Evolutionary conservation across 2,797 vertebrate species (phyloP).

Genomic region (Sebastes minor): DNA sequence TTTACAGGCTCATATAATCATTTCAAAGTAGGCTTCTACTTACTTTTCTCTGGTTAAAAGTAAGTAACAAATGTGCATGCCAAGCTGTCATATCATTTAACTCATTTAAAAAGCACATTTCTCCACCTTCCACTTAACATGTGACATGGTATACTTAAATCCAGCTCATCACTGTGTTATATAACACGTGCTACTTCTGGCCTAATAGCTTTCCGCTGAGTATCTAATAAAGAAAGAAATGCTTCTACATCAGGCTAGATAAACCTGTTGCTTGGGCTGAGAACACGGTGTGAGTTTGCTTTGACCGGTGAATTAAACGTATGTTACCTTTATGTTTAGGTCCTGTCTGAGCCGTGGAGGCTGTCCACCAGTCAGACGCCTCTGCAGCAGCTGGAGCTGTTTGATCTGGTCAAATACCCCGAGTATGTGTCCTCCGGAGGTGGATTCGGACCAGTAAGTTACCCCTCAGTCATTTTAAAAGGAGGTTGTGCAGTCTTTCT

Average conservation of each 20-base stretch:
- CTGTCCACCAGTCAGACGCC: conserved; percentile 98
- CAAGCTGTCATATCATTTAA: neutral
- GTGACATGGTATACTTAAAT: neutral
- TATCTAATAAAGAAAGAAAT: neutral
- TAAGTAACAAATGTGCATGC: neutral
- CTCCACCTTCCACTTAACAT: neutral
- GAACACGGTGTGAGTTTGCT: neutral
- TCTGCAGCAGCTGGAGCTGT: conserved; percentile 89
- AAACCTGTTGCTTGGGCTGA: neutral
- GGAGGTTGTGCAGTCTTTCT: neutral
- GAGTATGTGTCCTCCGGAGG: conserved; percentile 91
- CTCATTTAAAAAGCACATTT: neutral
- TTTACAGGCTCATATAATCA: neutral
- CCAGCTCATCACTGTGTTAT: neutral
- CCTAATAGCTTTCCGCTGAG: neutral
- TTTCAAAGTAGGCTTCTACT: neutral
- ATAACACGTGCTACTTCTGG: neutral
- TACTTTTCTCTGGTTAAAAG: neutral
- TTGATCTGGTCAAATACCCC: conserved; percentile 88
- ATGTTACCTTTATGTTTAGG: conserved; percentile 74
- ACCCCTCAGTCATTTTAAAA: neutral
- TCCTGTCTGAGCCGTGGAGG: conserved; percentile 95
- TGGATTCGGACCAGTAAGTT: conserved; percentile 95
- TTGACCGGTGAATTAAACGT: neutral
- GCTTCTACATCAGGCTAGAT: neutral